Percentiles rank a stretch among this genome's conserved stretches.
These are phyloP conservation scores for Timandra comae DNA, from an alignment of 2,888 invertebrate genomes.

Conservation along the genomic window DNA sequence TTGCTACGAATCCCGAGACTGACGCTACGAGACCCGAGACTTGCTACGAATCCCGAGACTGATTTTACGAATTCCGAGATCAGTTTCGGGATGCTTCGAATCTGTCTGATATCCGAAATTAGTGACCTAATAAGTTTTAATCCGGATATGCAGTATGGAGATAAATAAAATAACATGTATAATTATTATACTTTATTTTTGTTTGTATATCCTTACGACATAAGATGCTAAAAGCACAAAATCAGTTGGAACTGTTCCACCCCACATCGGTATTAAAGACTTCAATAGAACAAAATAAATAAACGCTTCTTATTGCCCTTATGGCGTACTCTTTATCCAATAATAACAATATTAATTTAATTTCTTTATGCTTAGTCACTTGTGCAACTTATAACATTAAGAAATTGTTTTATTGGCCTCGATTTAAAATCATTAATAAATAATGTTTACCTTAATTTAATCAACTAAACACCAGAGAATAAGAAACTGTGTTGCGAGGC, in stretches of 20 bases:
- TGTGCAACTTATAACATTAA: slow-evolving; percentile 62
- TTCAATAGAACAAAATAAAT: slow-evolving; percentile 73
- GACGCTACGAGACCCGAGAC: no score
- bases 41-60: no score
- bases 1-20: no score
- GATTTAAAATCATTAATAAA: slow-evolving; percentile 59
- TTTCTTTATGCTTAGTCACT: slow-evolving; percentile 67
- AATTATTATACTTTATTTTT: slow-evolving; percentile 57
- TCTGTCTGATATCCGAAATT: no score
- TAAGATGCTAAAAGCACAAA: slow-evolving; percentile 65
- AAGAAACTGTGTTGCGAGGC: slow-evolving; percentile 6
- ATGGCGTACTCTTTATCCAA: slow-evolving; percentile 53
- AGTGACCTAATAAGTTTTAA: no score
- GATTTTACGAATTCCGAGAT: no score
- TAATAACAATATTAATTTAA: slow-evolving; percentile 51
- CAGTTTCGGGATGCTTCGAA: no score
- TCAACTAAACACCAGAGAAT: slow-evolving; percentile 6
- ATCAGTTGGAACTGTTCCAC: slow-evolving; percentile 57
- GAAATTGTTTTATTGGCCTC: slow-evolving; percentile 70
- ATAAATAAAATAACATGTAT: slow-evolving; percentile 20
- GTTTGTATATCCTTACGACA: slow-evolving; percentile 59
- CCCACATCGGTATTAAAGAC: slow-evolving; percentile 64
- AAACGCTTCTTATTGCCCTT: slow-evolving; percentile 66
- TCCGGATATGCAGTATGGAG: no score
- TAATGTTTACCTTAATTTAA: slow-evolving; percentile 1